Base-by-base conservation (phyloP, 2,888 invertebrate genomes). In the Nezara viridula region DNA sequence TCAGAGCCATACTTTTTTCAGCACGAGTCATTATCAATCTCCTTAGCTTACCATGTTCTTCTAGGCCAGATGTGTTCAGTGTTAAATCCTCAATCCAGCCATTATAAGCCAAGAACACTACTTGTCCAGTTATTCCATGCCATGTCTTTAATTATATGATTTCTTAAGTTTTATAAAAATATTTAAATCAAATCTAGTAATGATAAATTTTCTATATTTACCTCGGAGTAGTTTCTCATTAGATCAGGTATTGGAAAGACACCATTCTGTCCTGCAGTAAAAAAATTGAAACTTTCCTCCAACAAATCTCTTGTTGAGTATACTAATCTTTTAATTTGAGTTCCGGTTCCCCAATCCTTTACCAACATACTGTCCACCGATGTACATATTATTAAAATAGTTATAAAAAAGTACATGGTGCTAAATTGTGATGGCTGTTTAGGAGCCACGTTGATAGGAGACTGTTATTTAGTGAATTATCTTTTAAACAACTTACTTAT, bases 321-420 rank as follows among this genome's bases (percentile, higher is more conserved):
- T 21, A 89, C 85, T 12, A 91, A 66, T 19, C 91, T 85, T n/a
- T 90, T 90, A 40, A 90, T 89, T 32, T 91, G 89, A 81, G 89
- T 90, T 24, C 60, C 89, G 7, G 89, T 90, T 6, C 91, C 91
- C 91, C 91, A 91, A 66, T 90, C 90, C 49, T 90, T 89, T n/a
- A 91, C 86, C n/a, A 88, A 86, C 89, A 91, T 90, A 16, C 86
- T 66, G 44, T 85, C 44, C 1, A 77, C 88, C 32, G 44, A 32
- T 60, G 44, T 44, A 73, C 88, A 81, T 81, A 81, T 81, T 81
- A 81, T n/a, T 44, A 81, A 47, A 47, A 81, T 44, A 44, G 44
- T 81, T 44, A 47, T 6, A 44, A 81, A 81, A 44, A 44, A 47
- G 24, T 44, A n/a, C 81, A 81, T 81, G 4, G 9, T 81, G 2